A percentile compares a stretch with the other conserved stretches of the same genome.
Conservation (phyloP, 2,113 vertebrate genomes). For the Saccopteryx bilineata region DNA sequence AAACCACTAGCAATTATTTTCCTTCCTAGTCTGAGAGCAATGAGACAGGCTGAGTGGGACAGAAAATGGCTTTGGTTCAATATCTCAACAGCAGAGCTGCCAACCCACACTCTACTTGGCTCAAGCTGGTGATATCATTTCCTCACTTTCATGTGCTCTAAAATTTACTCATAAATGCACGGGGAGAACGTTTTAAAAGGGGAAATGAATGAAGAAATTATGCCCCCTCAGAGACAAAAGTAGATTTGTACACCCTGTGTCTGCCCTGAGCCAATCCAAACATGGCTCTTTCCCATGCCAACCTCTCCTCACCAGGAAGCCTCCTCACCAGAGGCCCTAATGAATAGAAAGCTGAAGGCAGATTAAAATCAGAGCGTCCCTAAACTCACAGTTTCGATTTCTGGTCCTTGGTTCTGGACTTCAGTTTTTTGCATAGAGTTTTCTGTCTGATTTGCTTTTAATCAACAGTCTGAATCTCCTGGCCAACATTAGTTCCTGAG, state of each 20-base stretch:
- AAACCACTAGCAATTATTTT: not conserved
- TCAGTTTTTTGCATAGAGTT: not conserved
- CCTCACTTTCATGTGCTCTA: slow-evolving; percentile 39
- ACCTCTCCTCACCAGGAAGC: not conserved
- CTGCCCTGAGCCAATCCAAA: slow-evolving; percentile 52
- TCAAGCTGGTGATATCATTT: slow-evolving; percentile 18
- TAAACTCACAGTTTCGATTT: not conserved
- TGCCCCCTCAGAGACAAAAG: slow-evolving; percentile 61
- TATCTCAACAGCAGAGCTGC: not conserved
- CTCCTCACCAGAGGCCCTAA: not conserved
- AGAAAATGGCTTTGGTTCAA: not conserved
- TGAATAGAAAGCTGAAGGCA: not conserved
- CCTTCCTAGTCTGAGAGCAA: not conserved
- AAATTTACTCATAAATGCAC: slow-evolving; percentile 39
- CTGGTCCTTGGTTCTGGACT: slow-evolving; percentile 7
- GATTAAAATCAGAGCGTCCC: not conserved
- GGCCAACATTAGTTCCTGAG: not conserved
- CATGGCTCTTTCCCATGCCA: not conserved
- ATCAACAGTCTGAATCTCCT: slow-evolving; percentile 10
- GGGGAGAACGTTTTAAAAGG: slow-evolving; percentile 34
- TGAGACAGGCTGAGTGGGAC: not conserved
- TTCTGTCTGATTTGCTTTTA: slow-evolving; percentile 62
- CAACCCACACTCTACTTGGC: not conserved
- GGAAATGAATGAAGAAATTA: slow-evolving; percentile 63
- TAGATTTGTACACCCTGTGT: not conserved